Evolutionary conservation across 1,140 invertebrate genomes (phyloP), one percentile per base, ranked within the genome.

Genomic region (Goniozus legneri): DNA sequence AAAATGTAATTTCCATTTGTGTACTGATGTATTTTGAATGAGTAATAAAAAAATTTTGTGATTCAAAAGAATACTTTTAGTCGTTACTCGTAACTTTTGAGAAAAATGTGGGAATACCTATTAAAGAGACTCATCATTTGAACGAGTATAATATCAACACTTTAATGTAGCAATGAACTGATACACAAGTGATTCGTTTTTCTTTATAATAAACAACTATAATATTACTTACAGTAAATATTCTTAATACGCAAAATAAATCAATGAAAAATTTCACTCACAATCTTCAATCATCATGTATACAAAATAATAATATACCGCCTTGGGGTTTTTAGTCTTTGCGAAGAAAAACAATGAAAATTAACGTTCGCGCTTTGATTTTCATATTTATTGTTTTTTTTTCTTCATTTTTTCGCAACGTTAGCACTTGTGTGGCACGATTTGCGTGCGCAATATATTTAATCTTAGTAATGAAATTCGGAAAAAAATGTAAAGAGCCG

Each of bases 121-220:
- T n/a, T 27, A 27, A 27, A 6, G 24, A 27, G 10, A 47, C 35
- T 40, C 47, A 60, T n/a, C n/a, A 39, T 41, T 63, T 59, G 60
- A 70, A 71, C 68, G 59, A 64, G 52, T 67, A 68, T 64, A 70
- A 70, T 73, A 57, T 67, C 67, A 73, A 73, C 69, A 70, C 67
- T 71, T 73, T 73, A 73, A 73, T 73, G 59, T 68, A 69, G 60
- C 58, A 69, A 73, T 71, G 58, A 69, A 62, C 56, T 66, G 61
- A 65, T 71, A 73, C 63, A 73, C 59, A 66, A 70, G 52, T 66
- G 59, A 52, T 66, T 66, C 54, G 54, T 65, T 59, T 61, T 64
- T 64, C 64, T 68, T 59, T 64, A 65, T 70, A 69, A 60, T 69
- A 71, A 69, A 70, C 59, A 65, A 62, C 62, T 70, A 69, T 61